Conservation (phyloP, 92 coral and sea anemone genomes). For the Porites evermanni region DNA sequence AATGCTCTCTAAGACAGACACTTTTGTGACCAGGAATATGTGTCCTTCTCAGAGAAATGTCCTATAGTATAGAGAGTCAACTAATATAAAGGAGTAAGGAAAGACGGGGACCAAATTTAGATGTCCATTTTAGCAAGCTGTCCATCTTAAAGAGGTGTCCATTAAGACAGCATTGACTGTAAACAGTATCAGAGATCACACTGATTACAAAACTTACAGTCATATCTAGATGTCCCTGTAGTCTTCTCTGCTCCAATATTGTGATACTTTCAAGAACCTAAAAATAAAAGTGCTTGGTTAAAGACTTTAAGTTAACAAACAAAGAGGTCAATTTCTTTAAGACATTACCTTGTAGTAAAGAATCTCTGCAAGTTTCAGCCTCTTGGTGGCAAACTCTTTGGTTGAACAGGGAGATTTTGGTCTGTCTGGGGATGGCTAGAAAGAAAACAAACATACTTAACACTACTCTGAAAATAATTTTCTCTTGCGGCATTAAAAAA, state of each 20-base stretch:
- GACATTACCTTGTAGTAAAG: conserved; percentile 85
- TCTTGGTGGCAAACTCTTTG: conserved; percentile 90
- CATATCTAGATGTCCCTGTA: conserved; percentile 89
- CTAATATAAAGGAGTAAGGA: no score
- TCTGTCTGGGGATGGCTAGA: conserved; percentile 90
- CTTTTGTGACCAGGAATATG: no score
- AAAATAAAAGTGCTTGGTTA: background rate
- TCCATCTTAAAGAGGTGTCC: no score
- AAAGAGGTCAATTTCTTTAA: background rate
- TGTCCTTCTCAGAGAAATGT: no score
- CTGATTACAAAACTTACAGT: conserved; percentile 58
- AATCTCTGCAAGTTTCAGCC: conserved; percentile 91
- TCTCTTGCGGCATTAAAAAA: no score
- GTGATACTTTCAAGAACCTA: conserved; percentile 94
- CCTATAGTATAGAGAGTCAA: no score
- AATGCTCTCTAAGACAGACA: no score
- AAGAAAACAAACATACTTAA: background rate
- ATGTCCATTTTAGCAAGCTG: background rate
- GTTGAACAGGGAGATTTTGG: conserved; percentile 95
- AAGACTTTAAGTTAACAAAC: background rate
- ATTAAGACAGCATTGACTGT: background rate
- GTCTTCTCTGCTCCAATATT: conserved; percentile 81
- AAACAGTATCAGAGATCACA: background rate
- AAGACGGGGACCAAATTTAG: no score
- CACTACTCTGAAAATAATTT: background rate